Conservation (phyloP, 2,888 invertebrate genomes). For the Leptopilina myrica region DNA sequence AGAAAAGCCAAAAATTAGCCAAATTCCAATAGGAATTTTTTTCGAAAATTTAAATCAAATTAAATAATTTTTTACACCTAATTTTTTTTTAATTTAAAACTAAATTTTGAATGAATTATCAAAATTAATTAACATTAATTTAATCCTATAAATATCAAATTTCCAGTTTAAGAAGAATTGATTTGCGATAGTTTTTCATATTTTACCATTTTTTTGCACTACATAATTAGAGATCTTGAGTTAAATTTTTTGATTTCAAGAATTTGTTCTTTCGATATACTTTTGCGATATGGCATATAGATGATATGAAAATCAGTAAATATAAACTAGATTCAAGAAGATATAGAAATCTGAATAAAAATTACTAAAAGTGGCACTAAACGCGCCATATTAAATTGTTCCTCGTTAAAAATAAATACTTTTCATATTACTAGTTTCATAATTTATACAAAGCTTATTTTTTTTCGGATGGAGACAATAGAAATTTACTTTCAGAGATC, state of each 20-base stretch:
- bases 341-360: constrained; percentile 9
- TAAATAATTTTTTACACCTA: too few species aligned
- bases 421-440: not conserved
- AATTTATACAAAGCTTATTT: constrained; percentile 3
- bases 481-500: constrained; percentile 15
- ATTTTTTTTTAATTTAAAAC: too few species aligned
- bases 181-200: not conserved
- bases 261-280: not conserved
- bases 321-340: constrained; percentile 7
- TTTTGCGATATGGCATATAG: constrained; percentile 2
- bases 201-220: not conserved
- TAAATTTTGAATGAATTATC: too few species aligned
- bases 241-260: not conserved
- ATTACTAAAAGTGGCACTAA: not conserved
- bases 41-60: not conserved
- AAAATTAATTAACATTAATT: too few species aligned
- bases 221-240: too few species aligned
- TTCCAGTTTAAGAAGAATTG: not conserved
- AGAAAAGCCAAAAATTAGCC: not conserved
- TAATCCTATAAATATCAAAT: too few species aligned
- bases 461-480: constrained; percentile 10
- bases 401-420: constrained; percentile 25
- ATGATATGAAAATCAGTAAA: constrained; percentile 21
- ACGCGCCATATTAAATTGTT: not conserved
- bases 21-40: not conserved